A percentile compares a stretch with the other conserved stretches of the same genome.
Evolutionary conservation across 2,797 vertebrate species (phyloP).

Genomic region (Avahi laniger): DNA sequence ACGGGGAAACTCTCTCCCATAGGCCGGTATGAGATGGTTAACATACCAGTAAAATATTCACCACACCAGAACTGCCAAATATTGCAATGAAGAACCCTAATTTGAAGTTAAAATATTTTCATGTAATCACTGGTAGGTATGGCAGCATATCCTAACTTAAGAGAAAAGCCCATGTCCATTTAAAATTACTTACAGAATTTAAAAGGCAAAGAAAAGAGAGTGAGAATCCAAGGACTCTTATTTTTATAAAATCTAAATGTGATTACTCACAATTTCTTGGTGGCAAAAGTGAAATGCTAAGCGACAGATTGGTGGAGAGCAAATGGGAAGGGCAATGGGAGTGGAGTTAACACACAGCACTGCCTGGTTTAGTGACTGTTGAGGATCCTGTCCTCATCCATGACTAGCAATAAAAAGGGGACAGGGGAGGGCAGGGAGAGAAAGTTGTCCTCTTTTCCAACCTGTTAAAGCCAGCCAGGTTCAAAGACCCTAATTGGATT

Average conservation of each 20-base stretch:
- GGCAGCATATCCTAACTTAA: background rate
- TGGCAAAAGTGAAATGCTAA: background rate
- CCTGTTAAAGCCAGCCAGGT: background rate
- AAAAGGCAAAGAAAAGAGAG: background rate
- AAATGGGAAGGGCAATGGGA: background rate
- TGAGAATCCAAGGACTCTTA: background rate
- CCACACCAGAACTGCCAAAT: background rate
- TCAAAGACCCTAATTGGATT: background rate
- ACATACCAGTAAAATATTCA: background rate
- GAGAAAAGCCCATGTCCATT: background rate
- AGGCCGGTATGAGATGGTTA: background rate
- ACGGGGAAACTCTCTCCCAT: background rate
- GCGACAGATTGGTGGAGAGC: background rate
- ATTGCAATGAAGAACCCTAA: background rate
- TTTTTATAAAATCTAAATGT: background rate
- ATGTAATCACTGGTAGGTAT: background rate
- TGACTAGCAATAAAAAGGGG: background rate
- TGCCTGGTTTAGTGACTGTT: background rate
- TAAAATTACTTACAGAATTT: background rate
- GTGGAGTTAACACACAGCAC: background rate
- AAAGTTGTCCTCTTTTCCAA: background rate
- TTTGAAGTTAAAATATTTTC: background rate
- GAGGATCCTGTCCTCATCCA: background rate
- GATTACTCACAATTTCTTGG: background rate
- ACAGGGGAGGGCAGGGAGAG: rapidly evolving